Evolutionary conservation across 2,888 invertebrate species (phyloP).

Genomic region (Heterodera filipjevi): DNA sequence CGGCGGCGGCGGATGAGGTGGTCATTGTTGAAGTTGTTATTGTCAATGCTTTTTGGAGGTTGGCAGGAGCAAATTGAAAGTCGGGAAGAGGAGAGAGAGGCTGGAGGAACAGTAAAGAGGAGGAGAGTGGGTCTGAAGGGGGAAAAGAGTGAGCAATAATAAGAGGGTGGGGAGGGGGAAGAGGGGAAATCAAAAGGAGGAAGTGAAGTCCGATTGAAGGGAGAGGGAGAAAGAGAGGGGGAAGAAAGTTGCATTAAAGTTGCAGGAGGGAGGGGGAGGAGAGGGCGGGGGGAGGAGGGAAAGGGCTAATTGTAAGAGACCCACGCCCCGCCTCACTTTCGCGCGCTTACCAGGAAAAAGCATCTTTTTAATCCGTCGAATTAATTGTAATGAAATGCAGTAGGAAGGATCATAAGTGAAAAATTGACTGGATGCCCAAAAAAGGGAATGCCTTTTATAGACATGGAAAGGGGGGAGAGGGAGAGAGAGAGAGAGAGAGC

Average conservation of each 20-base stretch:
- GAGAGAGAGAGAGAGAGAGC: neutral
- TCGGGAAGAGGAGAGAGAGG: slow-evolving; percentile 16
- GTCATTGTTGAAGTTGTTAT: neutral
- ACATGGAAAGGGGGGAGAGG: neutral
- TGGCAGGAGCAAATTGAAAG: neutral
- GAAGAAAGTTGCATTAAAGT: neutral
- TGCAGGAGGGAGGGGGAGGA: neutral
- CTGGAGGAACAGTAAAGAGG: slow-evolving; percentile 16
- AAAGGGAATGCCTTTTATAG: neutral
- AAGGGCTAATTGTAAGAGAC: neutral
- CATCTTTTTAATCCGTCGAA: neutral
- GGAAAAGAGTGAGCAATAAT: neutral
- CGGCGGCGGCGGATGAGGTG: neutral
- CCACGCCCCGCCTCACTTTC: too few species aligned
- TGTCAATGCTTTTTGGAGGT: neutral
- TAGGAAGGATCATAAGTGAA: neutral
- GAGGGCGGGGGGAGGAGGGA: neutral
- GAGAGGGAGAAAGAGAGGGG: neutral
- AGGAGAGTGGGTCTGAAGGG: slow-evolving; percentile 5
- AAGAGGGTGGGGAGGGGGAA: neutral
- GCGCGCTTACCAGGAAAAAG: slow-evolving; percentile 15
- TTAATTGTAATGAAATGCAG: neutral
- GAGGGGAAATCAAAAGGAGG: neutral
- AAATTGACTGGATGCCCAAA: neutral
- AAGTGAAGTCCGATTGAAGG: neutral